Evolutionary conservation across 2,797 vertebrate species (phyloP).

Genomic region (Oophaga sylvatica): DNA sequence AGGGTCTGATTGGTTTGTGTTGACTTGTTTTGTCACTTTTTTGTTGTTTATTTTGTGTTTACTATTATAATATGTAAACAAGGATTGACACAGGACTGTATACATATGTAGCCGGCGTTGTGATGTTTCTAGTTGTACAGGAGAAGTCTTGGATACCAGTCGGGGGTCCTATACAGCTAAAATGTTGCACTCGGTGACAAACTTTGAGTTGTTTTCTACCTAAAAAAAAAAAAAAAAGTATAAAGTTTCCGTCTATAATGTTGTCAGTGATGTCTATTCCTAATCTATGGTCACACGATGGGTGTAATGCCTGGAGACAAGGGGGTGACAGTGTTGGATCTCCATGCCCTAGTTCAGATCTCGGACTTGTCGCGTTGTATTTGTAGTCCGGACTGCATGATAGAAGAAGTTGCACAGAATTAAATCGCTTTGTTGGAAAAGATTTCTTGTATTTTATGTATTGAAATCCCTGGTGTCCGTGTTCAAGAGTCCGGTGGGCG

Average conservation of each 20-base stretch:
- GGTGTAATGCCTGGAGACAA: not conserved
- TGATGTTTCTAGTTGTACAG: not conserved
- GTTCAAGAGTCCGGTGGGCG: too few species aligned
- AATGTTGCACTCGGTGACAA: not conserved
- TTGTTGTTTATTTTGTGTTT: not conserved
- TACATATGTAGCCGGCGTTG: not conserved
- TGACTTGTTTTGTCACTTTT: not conserved
- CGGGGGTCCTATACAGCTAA: not conserved
- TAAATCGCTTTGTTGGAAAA: too few species aligned
- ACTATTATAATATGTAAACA: not conserved
- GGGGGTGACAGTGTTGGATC: not conserved
- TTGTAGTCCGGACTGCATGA: too few species aligned
- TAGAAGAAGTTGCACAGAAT: too few species aligned
- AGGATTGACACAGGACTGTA: not conserved
- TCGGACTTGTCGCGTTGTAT: too few species aligned
- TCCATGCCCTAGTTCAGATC: not conserved
- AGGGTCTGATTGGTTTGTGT: too few species aligned
- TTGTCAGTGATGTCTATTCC: not conserved
- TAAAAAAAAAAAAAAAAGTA: too few species aligned
- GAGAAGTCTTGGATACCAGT: not conserved
- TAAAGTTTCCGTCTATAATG: not conserved
- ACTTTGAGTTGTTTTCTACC: not conserved
- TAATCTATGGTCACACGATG: not conserved
- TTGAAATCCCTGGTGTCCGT: too few species aligned
- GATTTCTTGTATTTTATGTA: too few species aligned